Conservation (phyloP, 2,113 vertebrate species). For the Heliornis fulica region DNA sequence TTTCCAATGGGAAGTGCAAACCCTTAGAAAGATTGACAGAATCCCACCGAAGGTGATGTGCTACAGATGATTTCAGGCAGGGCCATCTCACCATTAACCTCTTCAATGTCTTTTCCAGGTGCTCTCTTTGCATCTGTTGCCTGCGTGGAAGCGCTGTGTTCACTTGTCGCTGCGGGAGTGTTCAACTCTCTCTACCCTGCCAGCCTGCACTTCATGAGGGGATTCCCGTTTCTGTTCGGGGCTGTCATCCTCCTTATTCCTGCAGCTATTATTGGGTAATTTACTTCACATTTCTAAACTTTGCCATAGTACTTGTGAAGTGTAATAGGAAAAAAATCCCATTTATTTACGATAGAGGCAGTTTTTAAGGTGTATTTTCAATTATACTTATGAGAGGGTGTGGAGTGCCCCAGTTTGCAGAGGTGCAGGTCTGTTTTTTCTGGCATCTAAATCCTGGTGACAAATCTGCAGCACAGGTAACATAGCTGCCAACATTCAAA, state of each 20-base stretch:
- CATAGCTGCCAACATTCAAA: background rate
- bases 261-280: conserved; percentile 87
- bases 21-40: background rate
- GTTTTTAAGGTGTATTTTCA: background rate
- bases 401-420: background rate
- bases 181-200: conserved; percentile 92
- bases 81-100: background rate
- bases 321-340: background rate
- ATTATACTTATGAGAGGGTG: background rate
- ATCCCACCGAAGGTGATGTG: background rate
- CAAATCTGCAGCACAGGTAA: background rate
- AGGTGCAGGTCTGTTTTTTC: background rate
- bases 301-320: background rate
- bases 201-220: conserved; percentile 89
- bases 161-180: conserved; percentile 79
- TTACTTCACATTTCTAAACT: background rate
- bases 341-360: background rate
- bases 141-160: conserved; percentile 85
- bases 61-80: background rate
- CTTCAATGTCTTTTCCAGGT: conserved; percentile 70
- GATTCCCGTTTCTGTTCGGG: conserved; percentile 90
- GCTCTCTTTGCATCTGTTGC: conserved; percentile 90
- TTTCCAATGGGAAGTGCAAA: background rate
- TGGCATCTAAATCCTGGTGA: background rate
- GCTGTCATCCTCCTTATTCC: conserved; percentile 86